Evolutionary conservation across 2,113 vertebrate genomes (phyloP).

Genomic region (Salvator merianae): DNA sequence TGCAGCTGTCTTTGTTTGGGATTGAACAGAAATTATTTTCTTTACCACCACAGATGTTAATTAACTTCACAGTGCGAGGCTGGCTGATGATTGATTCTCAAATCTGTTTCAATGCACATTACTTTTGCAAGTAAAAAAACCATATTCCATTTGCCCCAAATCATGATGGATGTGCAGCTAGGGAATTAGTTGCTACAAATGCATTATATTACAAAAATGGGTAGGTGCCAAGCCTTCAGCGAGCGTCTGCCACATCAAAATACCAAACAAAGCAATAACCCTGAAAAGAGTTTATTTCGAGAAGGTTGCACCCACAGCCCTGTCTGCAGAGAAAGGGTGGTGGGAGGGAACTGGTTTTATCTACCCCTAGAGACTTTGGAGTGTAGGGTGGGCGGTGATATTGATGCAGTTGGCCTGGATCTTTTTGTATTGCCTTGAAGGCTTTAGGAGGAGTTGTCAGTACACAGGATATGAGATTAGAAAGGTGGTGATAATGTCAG

Average conservation of each 20-base stretch:
- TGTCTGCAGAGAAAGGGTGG: not conserved
- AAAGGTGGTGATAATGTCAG: not conserved
- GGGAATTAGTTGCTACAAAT: no score
- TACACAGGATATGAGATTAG: constrained; percentile 1
- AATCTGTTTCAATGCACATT: not conserved
- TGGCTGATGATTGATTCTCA: not conserved
- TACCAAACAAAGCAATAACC: not conserved
- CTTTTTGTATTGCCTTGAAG: constrained; percentile 19
- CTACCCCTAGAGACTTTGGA: not conserved
- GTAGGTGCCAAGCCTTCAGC: not conserved
- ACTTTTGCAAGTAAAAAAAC: not conserved
- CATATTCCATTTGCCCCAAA: not conserved
- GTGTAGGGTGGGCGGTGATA: not conserved
- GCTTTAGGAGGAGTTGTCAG: constrained; percentile 8
- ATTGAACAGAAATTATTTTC: not conserved
- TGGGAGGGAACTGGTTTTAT: not conserved
- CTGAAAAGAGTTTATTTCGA: constrained; percentile 1
- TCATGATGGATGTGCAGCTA: not conserved
- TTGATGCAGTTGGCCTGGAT: constrained; percentile 3
- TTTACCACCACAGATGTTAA: not conserved
- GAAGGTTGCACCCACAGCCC: constrained; percentile 1
- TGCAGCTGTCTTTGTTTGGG: not conserved
- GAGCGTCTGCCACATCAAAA: not conserved
- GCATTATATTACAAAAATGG: not conserved
- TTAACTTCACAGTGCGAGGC: not conserved